A percentile compares a stretch with the other conserved stretches of the same genome.
phyloP scores from a whole-genome alignment of 2,888 invertebrate species.

The Torymus auratus region DNA sequence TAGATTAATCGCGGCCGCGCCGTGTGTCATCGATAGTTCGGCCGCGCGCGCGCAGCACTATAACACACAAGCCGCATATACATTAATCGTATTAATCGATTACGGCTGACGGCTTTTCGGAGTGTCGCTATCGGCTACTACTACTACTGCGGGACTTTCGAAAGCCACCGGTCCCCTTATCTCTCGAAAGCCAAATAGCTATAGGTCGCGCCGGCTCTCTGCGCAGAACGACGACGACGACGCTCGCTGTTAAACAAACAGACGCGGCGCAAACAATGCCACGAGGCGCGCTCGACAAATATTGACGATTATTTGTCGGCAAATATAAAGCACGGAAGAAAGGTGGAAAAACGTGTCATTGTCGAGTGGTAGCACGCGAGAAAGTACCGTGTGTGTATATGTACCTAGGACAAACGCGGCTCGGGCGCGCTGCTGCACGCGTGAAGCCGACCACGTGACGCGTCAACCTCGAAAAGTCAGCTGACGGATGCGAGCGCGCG shows the following conservation, averaged over 20 bases:
- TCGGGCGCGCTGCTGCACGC: constrained; percentile 38
- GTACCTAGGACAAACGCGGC: too few relatives aligned
- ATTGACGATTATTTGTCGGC: too few relatives aligned
- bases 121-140: background rate
- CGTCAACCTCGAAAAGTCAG: constrained; percentile 62
- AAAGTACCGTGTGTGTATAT: too few relatives aligned
- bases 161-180: constrained; percentile 14
- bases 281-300: too few relatives aligned
- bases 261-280: too few relatives aligned
- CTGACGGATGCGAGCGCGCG: constrained; percentile 58
- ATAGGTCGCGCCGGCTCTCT: background rate
- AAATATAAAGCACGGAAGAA: too few relatives aligned
- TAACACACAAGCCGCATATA: background rate
- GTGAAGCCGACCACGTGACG: constrained; percentile 61
- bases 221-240: background rate
- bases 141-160: background rate
- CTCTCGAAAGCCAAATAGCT: background rate
- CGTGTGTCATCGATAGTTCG: background rate
- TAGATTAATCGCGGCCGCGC: constrained; percentile 26
- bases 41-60: too few relatives aligned
- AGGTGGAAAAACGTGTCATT: too few relatives aligned
- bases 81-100: constrained; percentile 15
- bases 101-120: background rate
- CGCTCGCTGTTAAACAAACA: too few relatives aligned
- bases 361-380: too few relatives aligned